Evolutionary conservation across 2,113 vertebrate genomes (phyloP).

Genomic region (Hiodon tergisus): DNA sequence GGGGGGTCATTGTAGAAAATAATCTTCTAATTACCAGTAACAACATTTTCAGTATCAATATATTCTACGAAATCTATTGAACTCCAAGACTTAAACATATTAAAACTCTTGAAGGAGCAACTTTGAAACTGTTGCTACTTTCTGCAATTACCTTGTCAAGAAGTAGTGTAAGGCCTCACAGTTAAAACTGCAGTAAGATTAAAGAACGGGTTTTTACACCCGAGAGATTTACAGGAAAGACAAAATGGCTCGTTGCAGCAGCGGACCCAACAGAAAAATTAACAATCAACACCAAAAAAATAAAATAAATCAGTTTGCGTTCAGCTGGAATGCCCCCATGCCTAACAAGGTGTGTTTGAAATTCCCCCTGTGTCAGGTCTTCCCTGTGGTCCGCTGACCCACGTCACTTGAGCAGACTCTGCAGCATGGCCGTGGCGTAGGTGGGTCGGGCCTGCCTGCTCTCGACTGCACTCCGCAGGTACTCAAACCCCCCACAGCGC

Average conservation of each 20-base stretch:
- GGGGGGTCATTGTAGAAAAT: background rate
- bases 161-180: constrained; percentile 70
- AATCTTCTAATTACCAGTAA: constrained; percentile 12
- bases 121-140: constrained; percentile 39
- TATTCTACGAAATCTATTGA: background rate
- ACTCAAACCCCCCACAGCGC: constrained; percentile 87
- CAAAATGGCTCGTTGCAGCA: constrained; percentile 9
- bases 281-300: constrained; percentile 46
- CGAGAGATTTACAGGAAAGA: constrained; percentile 28
- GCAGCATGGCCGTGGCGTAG: constrained; percentile 92
- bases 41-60: constrained; percentile 13
- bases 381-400: constrained; percentile 48
- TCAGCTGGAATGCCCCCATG: constrained; percentile 51
- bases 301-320: constrained; percentile 56
- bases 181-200: constrained; percentile 59
- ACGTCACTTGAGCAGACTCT: constrained; percentile 73
- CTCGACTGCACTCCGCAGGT: constrained; percentile 85
- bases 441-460: constrained; percentile 88
- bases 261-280: constrained; percentile 40
- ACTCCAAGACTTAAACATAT: background rate
- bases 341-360: constrained; percentile 34
- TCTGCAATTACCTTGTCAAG: constrained; percentile 54
- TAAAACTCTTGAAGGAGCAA: constrained; percentile 43
- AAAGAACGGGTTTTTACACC: too few relatives aligned
- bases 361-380: constrained; percentile 39